A percentile compares a stretch with the other conserved stretches of the same genome.
phyloP scores from a whole-genome alignment of 35 echinoderm and acorn worm genomes.

The Lytechinus pictus region DNA sequence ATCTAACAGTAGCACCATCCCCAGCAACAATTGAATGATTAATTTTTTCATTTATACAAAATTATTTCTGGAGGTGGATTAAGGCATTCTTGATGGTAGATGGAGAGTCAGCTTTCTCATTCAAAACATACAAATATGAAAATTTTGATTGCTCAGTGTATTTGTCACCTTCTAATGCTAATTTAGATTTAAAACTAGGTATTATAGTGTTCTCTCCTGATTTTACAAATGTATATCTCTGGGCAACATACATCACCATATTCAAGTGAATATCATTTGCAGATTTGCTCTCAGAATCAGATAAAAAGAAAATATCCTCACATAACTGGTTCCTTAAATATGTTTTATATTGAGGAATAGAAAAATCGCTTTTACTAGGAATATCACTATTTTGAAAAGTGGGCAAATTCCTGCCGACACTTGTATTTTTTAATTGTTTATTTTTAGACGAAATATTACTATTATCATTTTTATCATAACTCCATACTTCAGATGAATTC shows the following conservation, averaged over 20 bases:
- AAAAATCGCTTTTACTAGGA: not conserved
- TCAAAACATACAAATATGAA: not conserved
- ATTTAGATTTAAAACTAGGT: not conserved
- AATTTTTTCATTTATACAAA: not conserved
- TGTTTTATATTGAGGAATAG: not conserved
- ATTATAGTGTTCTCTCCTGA: not conserved
- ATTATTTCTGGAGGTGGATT: not conserved
- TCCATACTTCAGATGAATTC: not conserved
- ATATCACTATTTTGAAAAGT: not conserved
- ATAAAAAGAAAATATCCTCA: not conserved
- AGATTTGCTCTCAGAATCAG: not conserved
- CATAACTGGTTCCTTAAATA: not conserved
- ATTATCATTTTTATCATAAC: not conserved
- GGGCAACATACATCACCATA: not conserved
- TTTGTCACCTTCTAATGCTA: not conserved
- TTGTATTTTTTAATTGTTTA: not conserved
- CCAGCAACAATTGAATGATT: conserved; percentile 55
- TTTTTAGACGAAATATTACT: not conserved
- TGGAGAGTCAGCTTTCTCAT: not conserved
- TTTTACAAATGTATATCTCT: conserved; percentile 15
- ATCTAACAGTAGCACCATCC: conserved; percentile 54
- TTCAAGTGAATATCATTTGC: not conserved
- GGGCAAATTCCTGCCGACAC: not conserved
- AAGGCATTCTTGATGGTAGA: not conserved
- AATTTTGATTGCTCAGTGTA: not conserved